Conservation (phyloP, 2,113 vertebrate genomes). For the Paralichthys olivaceus region DNA sequence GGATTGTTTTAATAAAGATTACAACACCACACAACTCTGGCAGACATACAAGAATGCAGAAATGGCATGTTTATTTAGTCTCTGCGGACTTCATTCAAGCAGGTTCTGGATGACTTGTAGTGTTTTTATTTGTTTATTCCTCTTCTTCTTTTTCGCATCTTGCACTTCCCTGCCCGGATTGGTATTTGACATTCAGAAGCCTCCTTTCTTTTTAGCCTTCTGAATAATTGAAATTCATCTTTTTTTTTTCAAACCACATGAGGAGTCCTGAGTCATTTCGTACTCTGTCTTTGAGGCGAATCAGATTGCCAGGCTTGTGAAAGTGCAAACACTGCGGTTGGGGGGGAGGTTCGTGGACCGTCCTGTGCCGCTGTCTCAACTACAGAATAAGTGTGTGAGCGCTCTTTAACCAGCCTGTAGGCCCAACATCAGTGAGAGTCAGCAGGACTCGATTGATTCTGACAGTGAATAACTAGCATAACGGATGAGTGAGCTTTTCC, state of each 20-base stretch:
- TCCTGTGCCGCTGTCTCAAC: conserved; percentile 28
- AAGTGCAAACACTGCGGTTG: conserved; percentile 63
- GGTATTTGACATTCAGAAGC: conserved; percentile 68
- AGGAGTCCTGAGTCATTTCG: conserved; percentile 51
- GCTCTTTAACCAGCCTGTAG: conserved; percentile 25
- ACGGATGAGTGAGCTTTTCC: conserved; percentile 10
- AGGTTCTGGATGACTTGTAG: conserved; percentile 29
- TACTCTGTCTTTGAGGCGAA: conserved; percentile 58
- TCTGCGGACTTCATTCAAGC: conserved; percentile 46
- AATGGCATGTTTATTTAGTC: conserved; percentile 63
- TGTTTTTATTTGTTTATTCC: conserved; percentile 40
- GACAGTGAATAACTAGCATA: conserved; percentile 25
- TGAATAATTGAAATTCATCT: conserved; percentile 77
- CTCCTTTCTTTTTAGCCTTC: conserved; percentile 39
- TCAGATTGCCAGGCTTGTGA: conserved; percentile 64
- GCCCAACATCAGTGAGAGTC: conserved; percentile 32
- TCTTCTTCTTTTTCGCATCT: conserved; percentile 21
- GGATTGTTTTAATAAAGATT: conserved; percentile 73
- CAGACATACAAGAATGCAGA: conserved; percentile 55
- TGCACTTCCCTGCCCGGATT: conserved; percentile 50
- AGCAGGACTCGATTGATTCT: conserved; percentile 20
- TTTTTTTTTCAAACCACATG: conserved; percentile 44
- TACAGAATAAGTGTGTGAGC: conserved; percentile 28
- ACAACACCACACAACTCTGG: conserved; percentile 36
- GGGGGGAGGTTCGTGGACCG: conserved; percentile 42